A percentile compares a stretch with the other conserved stretches of the same genome.
Conservation (phyloP, 2,797 vertebrate genomes). For the Rhinophrynus dorsalis region DNA sequence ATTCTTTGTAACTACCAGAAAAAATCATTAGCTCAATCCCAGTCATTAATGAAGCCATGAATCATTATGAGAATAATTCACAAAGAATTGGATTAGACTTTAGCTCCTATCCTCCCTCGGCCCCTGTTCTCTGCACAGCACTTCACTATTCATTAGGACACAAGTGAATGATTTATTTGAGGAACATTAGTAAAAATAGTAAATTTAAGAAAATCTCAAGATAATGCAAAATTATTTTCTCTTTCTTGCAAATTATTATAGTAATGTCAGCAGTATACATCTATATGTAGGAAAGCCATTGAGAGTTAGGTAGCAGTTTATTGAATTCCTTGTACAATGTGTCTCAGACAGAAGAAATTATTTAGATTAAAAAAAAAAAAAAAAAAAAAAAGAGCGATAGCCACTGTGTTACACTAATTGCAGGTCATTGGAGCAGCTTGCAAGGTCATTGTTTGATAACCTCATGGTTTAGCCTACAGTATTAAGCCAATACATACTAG, state of each 20-base stretch:
- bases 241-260: background rate
- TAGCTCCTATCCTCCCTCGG: background rate
- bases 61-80: slow-evolving; percentile 59
- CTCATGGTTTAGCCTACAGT: background rate
- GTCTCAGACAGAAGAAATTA: background rate
- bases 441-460: slow-evolving; percentile 4
- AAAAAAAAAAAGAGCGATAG: background rate
- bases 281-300: background rate
- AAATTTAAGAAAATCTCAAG: background rate
- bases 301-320: background rate
- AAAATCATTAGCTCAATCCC: slow-evolving; percentile 50
- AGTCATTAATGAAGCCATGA: slow-evolving; percentile 57
- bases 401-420: background rate
- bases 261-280: background rate
- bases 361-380: too few species aligned
- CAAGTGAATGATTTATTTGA: background rate
- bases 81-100: slow-evolving; percentile 53
- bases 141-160: background rate
- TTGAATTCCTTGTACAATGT: background rate
- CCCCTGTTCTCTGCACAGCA: background rate
- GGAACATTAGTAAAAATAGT: background rate
- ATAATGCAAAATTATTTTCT: background rate
- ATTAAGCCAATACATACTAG: background rate
- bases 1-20: slow-evolving; percentile 25
- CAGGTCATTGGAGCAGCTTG: background rate